A percentile compares a stretch with the other conserved stretches of the same genome.
Evolutionary conservation across 2,797 vertebrate species (phyloP).

Genomic region (Chromis chromis): DNA sequence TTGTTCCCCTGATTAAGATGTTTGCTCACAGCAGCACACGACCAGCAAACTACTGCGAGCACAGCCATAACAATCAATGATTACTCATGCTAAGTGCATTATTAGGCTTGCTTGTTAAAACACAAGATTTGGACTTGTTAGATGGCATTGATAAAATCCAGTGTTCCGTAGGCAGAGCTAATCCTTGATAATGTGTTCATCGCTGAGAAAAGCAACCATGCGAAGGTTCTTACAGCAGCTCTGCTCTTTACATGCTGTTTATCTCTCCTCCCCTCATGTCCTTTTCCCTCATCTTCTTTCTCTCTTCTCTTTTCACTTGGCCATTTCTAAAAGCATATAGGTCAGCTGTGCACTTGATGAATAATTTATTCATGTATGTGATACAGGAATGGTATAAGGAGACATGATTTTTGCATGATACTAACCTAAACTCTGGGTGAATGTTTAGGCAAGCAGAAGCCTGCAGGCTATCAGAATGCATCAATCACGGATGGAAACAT

Average conservation of each 20-base stretch:
- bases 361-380: constrained; percentile 42
- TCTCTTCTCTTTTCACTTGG: background rate
- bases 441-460: constrained; percentile 2
- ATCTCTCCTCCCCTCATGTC: background rate
- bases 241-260: background rate
- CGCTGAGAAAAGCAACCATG: constrained; percentile 8
- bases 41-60: constrained; percentile 21
- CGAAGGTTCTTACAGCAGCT: background rate
- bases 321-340: constrained; percentile 8
- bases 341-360: constrained; percentile 24
- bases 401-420: constrained; percentile 25
- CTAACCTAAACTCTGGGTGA: constrained; percentile 13
- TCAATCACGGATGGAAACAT: background rate
- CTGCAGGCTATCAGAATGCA: background rate
- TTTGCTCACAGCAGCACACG: constrained; percentile 31
- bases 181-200: constrained; percentile 44
- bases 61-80: constrained; percentile 33
- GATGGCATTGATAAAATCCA: constrained; percentile 49
- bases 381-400: constrained; percentile 23
- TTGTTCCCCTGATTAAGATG: constrained; percentile 47
- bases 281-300: background rate
- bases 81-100: constrained; percentile 39
- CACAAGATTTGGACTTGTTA: constrained; percentile 28
- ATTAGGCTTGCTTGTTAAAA: constrained; percentile 42
- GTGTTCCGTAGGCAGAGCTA: constrained; percentile 22